Base-by-base conservation (phyloP, 1,140 invertebrate species). In the Drosophila truncata region DNA sequence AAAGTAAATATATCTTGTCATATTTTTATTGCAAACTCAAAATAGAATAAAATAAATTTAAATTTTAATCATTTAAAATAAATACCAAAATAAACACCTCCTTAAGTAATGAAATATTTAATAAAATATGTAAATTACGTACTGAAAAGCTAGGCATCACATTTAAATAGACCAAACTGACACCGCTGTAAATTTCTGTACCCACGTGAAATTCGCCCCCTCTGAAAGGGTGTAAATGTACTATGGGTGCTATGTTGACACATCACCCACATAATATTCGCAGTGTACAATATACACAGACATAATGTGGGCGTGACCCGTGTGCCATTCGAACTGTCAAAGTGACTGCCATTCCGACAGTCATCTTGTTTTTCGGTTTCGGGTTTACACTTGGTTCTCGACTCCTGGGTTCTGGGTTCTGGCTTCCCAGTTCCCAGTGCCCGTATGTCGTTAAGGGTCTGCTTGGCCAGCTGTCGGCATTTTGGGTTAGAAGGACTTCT, bases 381-480 rank as follows among this genome's bases (percentile, higher is more conserved):
- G 31, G 59, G 37, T 44, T 39, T 33, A 13, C 29, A 52, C 61
- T 29, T 50, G n/a, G 13, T 23, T 20, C 52, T 25, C 9, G 20
- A 23, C 8, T 31, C 25, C n/a, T 50, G 49, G 49, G 27, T 18
- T 23, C 47, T 31, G 25, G 50, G 31, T 44, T 39, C 52, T 25
- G n/a, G 37, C 10, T 33, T 39, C 37, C 7, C 23, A n/a, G 18
- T 23, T 27, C 6, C 23, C 16, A 37, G 35, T 9, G 13, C 33
- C 62, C 67, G 20, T 14, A 25, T 37, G 41, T 78, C 59, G 39
- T 50, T 78, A 64, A 18, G 39, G 59, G 42, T 55, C 78, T 69
- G 42, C 52, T 64, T 20, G 54, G 75, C 54, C 84, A 86, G 83
- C 76, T 88, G 84, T 80, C 78, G 71, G 60, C 80, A 83, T 77